phyloP scores from a whole-genome alignment of 2,888 invertebrate species.

The Allolobophora icterica region DNA sequence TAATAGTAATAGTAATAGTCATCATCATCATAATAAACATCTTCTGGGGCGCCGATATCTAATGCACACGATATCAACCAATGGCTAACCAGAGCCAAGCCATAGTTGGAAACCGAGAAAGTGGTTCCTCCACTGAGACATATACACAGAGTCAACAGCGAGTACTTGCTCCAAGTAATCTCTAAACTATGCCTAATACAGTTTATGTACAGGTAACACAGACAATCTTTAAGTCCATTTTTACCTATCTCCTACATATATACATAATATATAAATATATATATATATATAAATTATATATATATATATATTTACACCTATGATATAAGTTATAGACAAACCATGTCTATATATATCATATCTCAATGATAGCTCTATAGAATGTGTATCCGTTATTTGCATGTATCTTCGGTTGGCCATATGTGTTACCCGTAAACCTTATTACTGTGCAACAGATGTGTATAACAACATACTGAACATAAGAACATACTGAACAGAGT shows the following conservation, averaged over 20 bases:
- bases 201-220: background rate
- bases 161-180: no score
- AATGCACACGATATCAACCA: no score
- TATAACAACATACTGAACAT: background rate
- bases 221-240: no score
- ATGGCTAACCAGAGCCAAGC: background rate
- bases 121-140: no score
- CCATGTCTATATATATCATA: background rate
- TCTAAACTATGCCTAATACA: background rate
- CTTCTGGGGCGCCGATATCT: no score
- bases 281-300: background rate
- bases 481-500: background rate
- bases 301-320: background rate
- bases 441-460: background rate
- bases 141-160: no score
- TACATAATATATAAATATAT: background rate
- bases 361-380: background rate
- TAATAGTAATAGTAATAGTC: background rate
- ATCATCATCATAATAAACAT: no score
- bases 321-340: background rate
- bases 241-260: no score
- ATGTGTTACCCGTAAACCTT: background rate
- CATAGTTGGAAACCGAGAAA: background rate
- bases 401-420: background rate
- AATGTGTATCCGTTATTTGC: background rate